Evolutionary conservation across 2,888 invertebrate species (phyloP), one percentile per base, ranked within the genome.

Genomic region (Tachina lurida): DNA sequence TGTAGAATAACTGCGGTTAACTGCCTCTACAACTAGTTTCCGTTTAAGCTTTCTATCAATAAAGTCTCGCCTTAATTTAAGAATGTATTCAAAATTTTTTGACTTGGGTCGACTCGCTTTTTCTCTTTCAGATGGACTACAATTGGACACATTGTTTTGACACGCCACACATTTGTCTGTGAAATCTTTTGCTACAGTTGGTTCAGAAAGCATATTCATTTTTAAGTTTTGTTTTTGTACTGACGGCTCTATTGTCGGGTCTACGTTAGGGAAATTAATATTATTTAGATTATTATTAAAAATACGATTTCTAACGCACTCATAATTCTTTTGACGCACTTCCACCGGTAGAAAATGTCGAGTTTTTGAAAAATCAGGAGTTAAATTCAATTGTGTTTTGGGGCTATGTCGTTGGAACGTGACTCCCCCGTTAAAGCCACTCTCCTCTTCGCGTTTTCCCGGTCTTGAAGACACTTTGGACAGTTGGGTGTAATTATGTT

Each of bases 311-410:
- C 60, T 10, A 0, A 22, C 47, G 8, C 5, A 2, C 10, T 49
- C 12, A 41, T 68, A 68, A 68, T 70, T 70, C 31, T 60, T 41
- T 49, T 77, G 13, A 1, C 77, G 43, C 9, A n/a, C 4, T n/a
- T 15, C 41, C 7, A 45, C 10, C 13, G 68, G 52, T 19, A 68
- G 17, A 13, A 22, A 17, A 12, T 62, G 70, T 2, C 52, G 12
- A 19, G 63, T 19, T 52, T 56, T 47, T 8, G 52, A 22, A 17
- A 45, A 17, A 7, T 13, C 19, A 58, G 45, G 67, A 15, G 15
- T 10, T 15, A 1, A 9, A 13, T 45, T 62, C 39, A 41, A 43
- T n/a, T 15, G 2, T 3, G 22, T 22, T 31, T 45, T 10, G 67
- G 65, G 67, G 52, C 31, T 1, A 3, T 1, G 5, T 58, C 58